Base-by-base conservation (phyloP, 2,797 vertebrate species). In the Nyctibius grandis region DNA sequence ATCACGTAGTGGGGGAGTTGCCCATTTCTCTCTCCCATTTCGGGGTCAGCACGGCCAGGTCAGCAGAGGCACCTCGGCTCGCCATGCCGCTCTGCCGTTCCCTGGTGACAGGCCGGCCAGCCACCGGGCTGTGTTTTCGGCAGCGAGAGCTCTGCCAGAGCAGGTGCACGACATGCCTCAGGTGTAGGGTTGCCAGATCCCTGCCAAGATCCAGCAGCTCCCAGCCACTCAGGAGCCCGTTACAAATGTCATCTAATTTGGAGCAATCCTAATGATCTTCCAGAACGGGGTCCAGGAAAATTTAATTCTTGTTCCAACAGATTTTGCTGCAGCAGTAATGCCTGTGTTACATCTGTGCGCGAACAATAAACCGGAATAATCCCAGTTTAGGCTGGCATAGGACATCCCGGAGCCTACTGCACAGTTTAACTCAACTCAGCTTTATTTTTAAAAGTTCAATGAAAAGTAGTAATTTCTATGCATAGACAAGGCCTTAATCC, bases 1-100 rank as follows among this genome's bases (percentile, higher is more conserved):
- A 59, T 15, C 22, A 17, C 5, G 3, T 11, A 21, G 2, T 0
- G 0, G n/a, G 26, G 19, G 11, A 76, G 33, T 72, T 10, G 33
- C 14, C 7, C 0, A 4, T 28, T n/a, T 38, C 20, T 34, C 48
- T 38, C 22, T 34, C 48, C 51, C 10, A 5, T 21, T 18, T 23
- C 15, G 25, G 20, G 10, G 28, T 44, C 31, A 23, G 31, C 19
- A 36, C 15, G 25, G 34, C 33, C 70, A 9, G 2, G 48, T 10
- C 56, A 78, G 74, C 56, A 72, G 36, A 65, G 33, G 13, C 20
- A 31, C 22, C 23, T 17, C 2, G 1, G 29, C n/a, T 50, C 7
- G 1, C 40, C 6, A 0, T 25, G 44, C 48, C 25, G 9, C 53
- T 54, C 34, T 34, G 75, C 75, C 23, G 10, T 14, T 54, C 19